A percentile compares a stretch with the other conserved stretches of the same genome.
phyloP scores from a whole-genome alignment of 2,797 vertebrate species.

The Esox masquinongy region DNA sequence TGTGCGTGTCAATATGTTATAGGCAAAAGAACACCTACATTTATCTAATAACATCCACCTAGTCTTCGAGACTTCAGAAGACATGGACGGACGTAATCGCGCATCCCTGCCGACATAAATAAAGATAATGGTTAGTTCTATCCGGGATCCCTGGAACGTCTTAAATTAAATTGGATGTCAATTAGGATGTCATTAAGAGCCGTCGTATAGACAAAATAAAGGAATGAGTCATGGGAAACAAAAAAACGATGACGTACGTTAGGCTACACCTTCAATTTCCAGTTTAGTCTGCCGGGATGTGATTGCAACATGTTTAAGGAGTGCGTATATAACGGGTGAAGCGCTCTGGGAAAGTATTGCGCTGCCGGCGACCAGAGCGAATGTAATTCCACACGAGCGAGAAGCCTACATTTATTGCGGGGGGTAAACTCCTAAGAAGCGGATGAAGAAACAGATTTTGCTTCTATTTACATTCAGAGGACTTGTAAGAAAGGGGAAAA shows the following conservation, averaged over 20 bases:
- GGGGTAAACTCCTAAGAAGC: conserved; percentile 85
- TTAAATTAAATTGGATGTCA: too few relatives aligned
- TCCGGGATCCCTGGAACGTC: too few relatives aligned
- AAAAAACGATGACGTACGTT: conserved; percentile 2
- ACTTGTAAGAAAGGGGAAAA: conserved; percentile 89
- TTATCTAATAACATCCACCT: too few relatives aligned
- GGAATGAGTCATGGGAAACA: not conserved
- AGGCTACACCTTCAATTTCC: not conserved
- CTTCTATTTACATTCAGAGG: conserved; percentile 93
- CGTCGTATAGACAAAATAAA: too few relatives aligned
- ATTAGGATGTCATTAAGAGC: too few relatives aligned
- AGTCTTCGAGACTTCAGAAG: too few relatives aligned
- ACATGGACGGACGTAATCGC: too few relatives aligned
- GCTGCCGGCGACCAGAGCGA: conserved; percentile 16
- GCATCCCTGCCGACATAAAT: too few relatives aligned
- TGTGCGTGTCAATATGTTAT: not conserved
- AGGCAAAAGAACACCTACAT: too few relatives aligned
- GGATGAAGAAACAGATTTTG: conserved; percentile 96
- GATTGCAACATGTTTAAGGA: not conserved
- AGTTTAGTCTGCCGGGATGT: not conserved
- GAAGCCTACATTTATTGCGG: conserved; percentile 51
- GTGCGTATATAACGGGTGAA: conserved; percentile 36
- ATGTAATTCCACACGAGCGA: conserved; percentile 37
- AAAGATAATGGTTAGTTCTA: too few relatives aligned
- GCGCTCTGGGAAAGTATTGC: not conserved